These are phyloP conservation scores for Psilopogon haemacephalus DNA, from an alignment of 2,113 vertebrate genomes.

Conservation along the genomic window DNA sequence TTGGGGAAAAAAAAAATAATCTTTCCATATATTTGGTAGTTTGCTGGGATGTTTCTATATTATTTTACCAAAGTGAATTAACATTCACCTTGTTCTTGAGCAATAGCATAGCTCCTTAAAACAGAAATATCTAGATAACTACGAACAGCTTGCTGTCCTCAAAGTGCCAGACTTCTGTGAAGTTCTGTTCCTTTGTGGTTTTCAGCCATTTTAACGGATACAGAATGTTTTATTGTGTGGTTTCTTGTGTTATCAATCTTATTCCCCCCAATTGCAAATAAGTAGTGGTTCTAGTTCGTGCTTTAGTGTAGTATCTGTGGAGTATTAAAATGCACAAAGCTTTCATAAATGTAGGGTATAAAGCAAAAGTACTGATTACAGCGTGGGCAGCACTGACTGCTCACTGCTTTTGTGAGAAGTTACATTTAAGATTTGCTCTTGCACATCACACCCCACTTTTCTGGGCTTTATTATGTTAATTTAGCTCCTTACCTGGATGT, in stretches of 20 bases:
- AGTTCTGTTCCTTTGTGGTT: neutral
- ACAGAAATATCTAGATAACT: neutral
- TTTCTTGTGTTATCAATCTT: neutral
- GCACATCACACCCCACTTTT: neutral
- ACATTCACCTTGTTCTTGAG: neutral
- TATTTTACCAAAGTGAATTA: accelerated
- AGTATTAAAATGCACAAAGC: neutral
- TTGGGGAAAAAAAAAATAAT: accelerated
- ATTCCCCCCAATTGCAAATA: neutral
- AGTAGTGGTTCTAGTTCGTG: neutral
- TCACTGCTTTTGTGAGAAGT: neutral
- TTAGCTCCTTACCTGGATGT: neutral
- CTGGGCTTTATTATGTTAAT: neutral
- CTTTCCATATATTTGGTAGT: neutral
- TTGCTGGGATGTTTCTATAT: neutral
- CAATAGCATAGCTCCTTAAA: neutral
- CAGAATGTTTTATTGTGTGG: neutral
- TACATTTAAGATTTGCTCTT: neutral
- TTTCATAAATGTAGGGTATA: neutral
- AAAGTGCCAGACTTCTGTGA: neutral
- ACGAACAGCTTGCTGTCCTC: accelerated
- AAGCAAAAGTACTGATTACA: neutral
- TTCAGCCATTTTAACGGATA: neutral
- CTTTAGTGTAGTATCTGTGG: neutral
- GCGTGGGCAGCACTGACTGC: neutral